Evolutionary conservation across 2,797 vertebrate genomes (phyloP), one percentile per base, ranked within the genome.

Genomic region (Aldrovandia affinis): DNA sequence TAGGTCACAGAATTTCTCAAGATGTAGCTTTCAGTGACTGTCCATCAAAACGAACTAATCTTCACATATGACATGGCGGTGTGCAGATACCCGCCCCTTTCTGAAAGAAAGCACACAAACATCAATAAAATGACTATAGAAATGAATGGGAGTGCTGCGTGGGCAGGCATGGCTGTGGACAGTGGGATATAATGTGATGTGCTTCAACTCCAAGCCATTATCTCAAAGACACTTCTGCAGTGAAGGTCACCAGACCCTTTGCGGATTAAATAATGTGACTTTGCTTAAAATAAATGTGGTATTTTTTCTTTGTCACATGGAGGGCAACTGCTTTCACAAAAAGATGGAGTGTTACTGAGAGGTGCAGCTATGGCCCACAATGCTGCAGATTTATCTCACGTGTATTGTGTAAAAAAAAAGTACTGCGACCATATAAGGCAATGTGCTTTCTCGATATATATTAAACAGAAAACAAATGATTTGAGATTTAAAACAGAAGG

Each of bases 81-180:
- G 50, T 7, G 28, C 30, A 42, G 30, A 36, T 28, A 63, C 44
- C 81, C 65, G 25, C 33, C 61, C 28, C 39, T 15, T 22, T 57
- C 18, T 36, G 18, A n/a, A 75, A 52, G 18, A 73, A 47, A 15
- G 65, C 65, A 33, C 18, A 30, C n/a, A 82, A 59, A 68, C 81
- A 83, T 73, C 65, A 73, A 83, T 75, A 68, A 65, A 65, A 82
- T 47, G 25, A 15, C 59, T 82, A 50, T 82, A 18, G 39, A 65
- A 57, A 59, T 77, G 15, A 39, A 25, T 39, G 9, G 20, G 79
- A 36, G 33, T 55, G 79, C 22, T 55, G 78, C 20, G 52, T 80
- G 55, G 57, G 59, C 61, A 82, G 81, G 61, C 42, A n/a, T 30
- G 47, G 12, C 9, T 54, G 42, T 73, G n/a, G 12, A 63, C 59